Conservation (phyloP, 2,888 invertebrate species). For the Synergus laeviventris region DNA sequence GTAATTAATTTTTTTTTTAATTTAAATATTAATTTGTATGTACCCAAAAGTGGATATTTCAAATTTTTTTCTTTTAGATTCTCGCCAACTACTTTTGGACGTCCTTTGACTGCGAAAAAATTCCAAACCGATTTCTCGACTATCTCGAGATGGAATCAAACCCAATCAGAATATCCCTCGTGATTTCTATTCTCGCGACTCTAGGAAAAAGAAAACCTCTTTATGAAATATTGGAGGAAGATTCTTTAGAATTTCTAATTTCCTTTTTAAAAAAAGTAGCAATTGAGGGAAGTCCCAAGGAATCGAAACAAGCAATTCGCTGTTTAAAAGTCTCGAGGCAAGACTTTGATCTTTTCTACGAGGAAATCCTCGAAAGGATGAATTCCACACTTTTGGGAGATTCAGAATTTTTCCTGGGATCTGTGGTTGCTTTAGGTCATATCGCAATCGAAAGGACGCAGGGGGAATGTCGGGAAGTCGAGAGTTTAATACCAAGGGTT, state of each 20-base stretch:
- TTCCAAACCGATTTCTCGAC: background rate
- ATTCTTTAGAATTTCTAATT: background rate
- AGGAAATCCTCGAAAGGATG: constrained; percentile 4
- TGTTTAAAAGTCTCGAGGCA: background rate
- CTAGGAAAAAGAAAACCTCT: background rate
- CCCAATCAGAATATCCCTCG: background rate
- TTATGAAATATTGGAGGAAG: background rate
- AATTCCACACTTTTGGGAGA: too few relatives aligned
- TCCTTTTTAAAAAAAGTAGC: background rate
- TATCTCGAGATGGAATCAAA: background rate
- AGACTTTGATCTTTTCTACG: background rate
- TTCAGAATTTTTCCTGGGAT: constrained; percentile 15
- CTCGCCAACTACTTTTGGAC: background rate
- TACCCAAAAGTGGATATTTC: background rate
- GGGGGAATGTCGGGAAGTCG: background rate
- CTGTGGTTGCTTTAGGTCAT: constrained; percentile 10
- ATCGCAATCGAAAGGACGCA: background rate
- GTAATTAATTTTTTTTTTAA: background rate
- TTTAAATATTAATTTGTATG: background rate
- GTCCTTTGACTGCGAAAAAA: background rate
- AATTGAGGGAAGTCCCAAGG: constrained; percentile 8
- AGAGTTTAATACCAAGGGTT: background rate
- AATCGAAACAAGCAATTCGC: background rate
- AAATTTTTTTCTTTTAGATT: background rate
- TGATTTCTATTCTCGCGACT: background rate